Base-by-base conservation (phyloP, 2,888 invertebrate species). In the Drosophila picticornis region DNA sequence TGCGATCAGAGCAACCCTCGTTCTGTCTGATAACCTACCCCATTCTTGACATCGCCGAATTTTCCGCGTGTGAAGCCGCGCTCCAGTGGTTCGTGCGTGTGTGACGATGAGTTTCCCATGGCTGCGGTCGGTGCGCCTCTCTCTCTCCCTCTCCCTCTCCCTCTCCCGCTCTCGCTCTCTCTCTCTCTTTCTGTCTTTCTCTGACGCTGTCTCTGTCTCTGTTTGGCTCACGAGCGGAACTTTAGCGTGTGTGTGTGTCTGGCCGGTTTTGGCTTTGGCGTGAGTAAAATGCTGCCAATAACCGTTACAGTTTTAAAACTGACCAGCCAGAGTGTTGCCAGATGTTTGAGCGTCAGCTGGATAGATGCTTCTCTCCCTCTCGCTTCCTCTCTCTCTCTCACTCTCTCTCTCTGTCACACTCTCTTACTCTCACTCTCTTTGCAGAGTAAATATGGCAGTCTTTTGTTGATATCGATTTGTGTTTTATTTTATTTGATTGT, bases 21-120 rank as follows among this genome's bases (percentile, higher is more conserved):
- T 43, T 27, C 36, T 29, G 40, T 34, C 16, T 55, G 56, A 51
- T 25, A 91, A 93, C 93, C 89, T 93, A 94, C 94, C 93, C 93
- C 92, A 92, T 93, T 93, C 90, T 93, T 93, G 70, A 93, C 92
- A 91, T 94, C 94, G 83, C 93, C 93, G 90, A 92, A 93, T 83
- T 93, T 93, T 79, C 94, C 93, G 80, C 94, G 91, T 88, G 93
- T 92, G 81, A 93, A 93, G 80, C 95, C 95, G 93, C 96, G 95
- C 92, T 97, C 97, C 93, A 97, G 94, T 87, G 97, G 97, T 94
- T 96, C 96, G 94, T 97, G 97, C 83, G 95, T 95, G 91, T 96
- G 96, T 84, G 97, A 97, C 91, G 96, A 96, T 94, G 96, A 96
- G 93, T 97, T 97, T 91, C 97, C 97, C 97, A 97, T 97, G 87